A percentile compares a stretch with the other conserved stretches of the same genome.
Evolutionary conservation across 2,888 invertebrate genomes (phyloP).

Genomic region (Drosophila dives): DNA sequence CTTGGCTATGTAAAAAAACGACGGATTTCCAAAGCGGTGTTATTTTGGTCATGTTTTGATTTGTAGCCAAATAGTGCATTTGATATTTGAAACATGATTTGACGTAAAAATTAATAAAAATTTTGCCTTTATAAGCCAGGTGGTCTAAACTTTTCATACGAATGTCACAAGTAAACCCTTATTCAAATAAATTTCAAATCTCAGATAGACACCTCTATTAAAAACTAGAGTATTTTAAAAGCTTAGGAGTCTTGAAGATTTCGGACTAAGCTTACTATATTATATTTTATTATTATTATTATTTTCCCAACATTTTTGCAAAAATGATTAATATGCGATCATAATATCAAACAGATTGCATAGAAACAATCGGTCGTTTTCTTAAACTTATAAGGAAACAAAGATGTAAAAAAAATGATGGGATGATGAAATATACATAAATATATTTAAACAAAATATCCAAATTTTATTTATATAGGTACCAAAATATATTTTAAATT

Average conservation of each 20-base stretch:
- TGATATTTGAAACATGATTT: neutral
- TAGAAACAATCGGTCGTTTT: neutral
- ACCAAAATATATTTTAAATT: too few relatives aligned
- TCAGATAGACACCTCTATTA: neutral
- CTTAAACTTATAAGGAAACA: neutral
- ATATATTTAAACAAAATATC: neutral
- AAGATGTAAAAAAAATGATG: neutral
- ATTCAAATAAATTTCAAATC: neutral
- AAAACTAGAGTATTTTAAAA: neutral
- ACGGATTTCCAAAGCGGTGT: neutral
- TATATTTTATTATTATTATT: neutral
- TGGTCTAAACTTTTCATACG: neutral
- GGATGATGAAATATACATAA: too few relatives aligned
- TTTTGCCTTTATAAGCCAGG: rapidly evolving
- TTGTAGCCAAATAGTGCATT: neutral
- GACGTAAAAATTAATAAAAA: neutral
- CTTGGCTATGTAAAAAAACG: neutral
- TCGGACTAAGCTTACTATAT: neutral
- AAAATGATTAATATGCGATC: neutral
- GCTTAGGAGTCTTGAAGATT: neutral
- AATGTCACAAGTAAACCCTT: neutral
- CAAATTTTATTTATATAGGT: too few relatives aligned
- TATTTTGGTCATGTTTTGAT: too few relatives aligned
- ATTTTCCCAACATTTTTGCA: neutral
- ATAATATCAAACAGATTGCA: neutral